Base-by-base conservation (phyloP, 2,797 vertebrate genomes). In the Sebastes umbrosus region DNA sequence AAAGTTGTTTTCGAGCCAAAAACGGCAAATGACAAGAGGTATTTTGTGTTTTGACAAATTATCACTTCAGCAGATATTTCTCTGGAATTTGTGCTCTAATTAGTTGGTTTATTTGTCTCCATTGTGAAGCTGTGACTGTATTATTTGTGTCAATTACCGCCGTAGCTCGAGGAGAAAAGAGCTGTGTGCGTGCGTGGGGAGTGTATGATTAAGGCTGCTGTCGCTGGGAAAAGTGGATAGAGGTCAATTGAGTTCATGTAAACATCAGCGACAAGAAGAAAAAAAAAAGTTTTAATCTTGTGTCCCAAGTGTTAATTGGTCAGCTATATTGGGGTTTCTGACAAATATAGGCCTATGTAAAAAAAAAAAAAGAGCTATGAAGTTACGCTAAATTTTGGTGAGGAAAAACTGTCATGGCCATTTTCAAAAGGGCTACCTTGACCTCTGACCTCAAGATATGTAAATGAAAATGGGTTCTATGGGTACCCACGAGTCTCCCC, bases 1-100 rank as follows among this genome's bases (percentile, higher is more conserved):
- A 58, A 59, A 52, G 3, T 10, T 7, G 46, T 72, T 80, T 73
- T 73, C 24, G 70, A 39, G 50, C 20, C 52, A 75, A 70, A 64
- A 68, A 71, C 59, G 31, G 52, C 11, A 83, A 80, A 80, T 79
- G 66, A 84, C 73, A 70, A 60, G 57, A 78, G 20, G 24, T 66
- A 73, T 75, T 88, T 87, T 66, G 34, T 27, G 27, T 16, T 71
- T 72, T 83, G 77, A 88, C 77, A 82, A 86, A 89, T 84, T 4
- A 84, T 78, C 62, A 74, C 32, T 22, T 25, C 25, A 27, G 43
- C 57, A 73, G 63, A 81, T 59, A 83, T 77, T 87, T 85, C 59
- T 66, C 10, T 86, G 59, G 68, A 75, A 73, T 73, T 81, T 69
- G n/a, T 54, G 73, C 22, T 73, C 67, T 86, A 82, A 77, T 89